phyloP scores from a whole-genome alignment of 2,113 vertebrate species.

The Passer montanus region DNA sequence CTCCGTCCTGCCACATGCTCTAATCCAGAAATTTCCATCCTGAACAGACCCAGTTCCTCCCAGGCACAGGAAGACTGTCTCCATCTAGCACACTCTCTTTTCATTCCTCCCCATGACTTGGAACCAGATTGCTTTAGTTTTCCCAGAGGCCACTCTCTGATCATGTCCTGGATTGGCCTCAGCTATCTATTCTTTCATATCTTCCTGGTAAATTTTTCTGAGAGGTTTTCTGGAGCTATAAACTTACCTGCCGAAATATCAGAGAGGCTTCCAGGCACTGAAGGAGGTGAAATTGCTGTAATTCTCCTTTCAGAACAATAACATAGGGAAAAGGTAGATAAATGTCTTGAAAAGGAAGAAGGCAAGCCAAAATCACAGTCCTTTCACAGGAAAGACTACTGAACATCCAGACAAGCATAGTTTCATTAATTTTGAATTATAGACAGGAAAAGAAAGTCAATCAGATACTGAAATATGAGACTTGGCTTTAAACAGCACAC shows the following conservation, averaged over 20 bases:
- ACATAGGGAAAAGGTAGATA: background rate
- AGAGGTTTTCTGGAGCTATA: background rate
- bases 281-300: background rate
- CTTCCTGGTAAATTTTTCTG: background rate
- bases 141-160: background rate
- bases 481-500: background rate
- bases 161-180: background rate
- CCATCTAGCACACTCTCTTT: background rate
- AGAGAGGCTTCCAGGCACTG: background rate
- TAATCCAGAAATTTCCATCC: background rate
- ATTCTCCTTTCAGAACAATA: background rate
- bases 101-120: background rate
- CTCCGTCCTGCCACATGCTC: background rate
- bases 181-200: background rate
- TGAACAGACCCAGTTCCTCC: background rate
- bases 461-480: background rate
- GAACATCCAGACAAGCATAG: background rate
- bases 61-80: background rate
- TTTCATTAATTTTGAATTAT: background rate
- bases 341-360: background rate
- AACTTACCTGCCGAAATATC: background rate
- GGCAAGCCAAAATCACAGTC: background rate
- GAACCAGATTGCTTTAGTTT: background rate
- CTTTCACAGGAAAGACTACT: background rate
- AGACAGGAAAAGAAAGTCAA: background rate